These are phyloP conservation scores for Phylloscopus trochilus DNA, from an alignment of 2,113 vertebrate species.

Conservation along the genomic window DNA sequence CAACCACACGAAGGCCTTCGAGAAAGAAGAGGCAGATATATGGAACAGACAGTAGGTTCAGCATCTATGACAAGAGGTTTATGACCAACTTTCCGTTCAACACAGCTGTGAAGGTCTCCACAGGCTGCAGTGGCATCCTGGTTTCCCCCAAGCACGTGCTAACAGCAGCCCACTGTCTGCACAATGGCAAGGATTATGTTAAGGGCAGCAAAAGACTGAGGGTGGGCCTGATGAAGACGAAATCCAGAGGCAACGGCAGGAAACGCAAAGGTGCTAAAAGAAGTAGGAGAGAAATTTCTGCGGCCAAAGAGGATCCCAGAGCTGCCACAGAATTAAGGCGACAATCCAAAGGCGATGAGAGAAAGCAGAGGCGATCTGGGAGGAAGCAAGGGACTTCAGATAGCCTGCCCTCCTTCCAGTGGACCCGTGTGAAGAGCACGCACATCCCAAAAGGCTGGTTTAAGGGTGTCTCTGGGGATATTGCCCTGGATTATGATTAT, in stretches of 20 bases:
- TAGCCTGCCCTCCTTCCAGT: constrained; percentile 84
- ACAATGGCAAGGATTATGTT: constrained; percentile 88
- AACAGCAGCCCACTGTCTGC: constrained; percentile 94
- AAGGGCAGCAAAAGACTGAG: constrained; percentile 85
- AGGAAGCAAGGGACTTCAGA: constrained; percentile 57
- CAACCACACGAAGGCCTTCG: neutral
- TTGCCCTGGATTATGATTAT: constrained; percentile 90
- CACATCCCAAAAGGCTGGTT: constrained; percentile 95
- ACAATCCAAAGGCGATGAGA: constrained; percentile 58
- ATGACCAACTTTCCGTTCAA: constrained; percentile 91
- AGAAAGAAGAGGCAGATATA: constrained; percentile 89
- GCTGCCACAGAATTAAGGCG: constrained; percentile 65
- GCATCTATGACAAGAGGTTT: constrained; percentile 88
- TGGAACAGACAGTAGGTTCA: constrained; percentile 91
- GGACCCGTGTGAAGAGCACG: constrained; percentile 91
- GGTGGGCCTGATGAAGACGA: constrained; percentile 86
- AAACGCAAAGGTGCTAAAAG: constrained; percentile 58
- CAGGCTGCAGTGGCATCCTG: constrained; percentile 90
- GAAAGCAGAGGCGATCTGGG: constrained; percentile 52
- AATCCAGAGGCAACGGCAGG: constrained; percentile 74
- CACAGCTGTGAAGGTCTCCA: constrained; percentile 92
- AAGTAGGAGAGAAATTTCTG: constrained; percentile 45
- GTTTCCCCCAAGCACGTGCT: constrained; percentile 91
- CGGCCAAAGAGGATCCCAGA: constrained; percentile 61
- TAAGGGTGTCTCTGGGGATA: constrained; percentile 73